Conservation (phyloP, 2,888 invertebrate genomes). For the Antitype chi region DNA sequence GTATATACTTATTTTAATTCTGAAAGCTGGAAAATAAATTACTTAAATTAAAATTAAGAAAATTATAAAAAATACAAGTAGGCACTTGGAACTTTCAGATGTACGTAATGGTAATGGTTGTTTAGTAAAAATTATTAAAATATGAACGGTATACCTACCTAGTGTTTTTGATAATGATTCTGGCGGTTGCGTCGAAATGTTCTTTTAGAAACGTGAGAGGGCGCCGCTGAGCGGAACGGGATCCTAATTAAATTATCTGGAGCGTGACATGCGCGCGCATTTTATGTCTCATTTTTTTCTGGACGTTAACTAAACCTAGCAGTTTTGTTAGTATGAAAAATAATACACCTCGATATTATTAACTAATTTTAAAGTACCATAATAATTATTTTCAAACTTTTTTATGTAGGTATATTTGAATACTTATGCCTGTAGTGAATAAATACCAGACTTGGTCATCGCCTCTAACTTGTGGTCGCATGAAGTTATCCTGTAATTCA, state of each 20-base stretch:
- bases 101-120: not conserved
- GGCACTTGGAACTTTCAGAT: constrained; percentile 17
- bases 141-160: constrained; percentile 36
- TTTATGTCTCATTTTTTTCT: constrained; percentile 78
- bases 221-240: constrained; percentile 83
- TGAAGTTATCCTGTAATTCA: too few species aligned
- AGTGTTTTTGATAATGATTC: constrained; percentile 44
- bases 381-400: too few species aligned
- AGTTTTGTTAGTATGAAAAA: constrained; percentile 68
- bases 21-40: not conserved
- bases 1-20: not conserved
- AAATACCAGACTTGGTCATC: too few species aligned
- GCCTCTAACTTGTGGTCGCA: too few species aligned
- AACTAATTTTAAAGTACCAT: not conserved
- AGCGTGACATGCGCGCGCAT: constrained; percentile 84
- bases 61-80: not conserved
- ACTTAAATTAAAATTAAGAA: constrained; percentile 9
- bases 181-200: constrained; percentile 71
- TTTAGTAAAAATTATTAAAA: constrained; percentile 14
- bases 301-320: constrained; percentile 73
- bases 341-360: not conserved
- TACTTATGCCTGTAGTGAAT: too few species aligned
- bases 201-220: constrained; percentile 85
- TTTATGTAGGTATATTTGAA: too few species aligned
- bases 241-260: constrained; percentile 89